Evolutionary conservation across 2,888 invertebrate genomes (phyloP), one percentile per base, ranked within the genome.

Genomic region (Hypena proboscidalis): DNA sequence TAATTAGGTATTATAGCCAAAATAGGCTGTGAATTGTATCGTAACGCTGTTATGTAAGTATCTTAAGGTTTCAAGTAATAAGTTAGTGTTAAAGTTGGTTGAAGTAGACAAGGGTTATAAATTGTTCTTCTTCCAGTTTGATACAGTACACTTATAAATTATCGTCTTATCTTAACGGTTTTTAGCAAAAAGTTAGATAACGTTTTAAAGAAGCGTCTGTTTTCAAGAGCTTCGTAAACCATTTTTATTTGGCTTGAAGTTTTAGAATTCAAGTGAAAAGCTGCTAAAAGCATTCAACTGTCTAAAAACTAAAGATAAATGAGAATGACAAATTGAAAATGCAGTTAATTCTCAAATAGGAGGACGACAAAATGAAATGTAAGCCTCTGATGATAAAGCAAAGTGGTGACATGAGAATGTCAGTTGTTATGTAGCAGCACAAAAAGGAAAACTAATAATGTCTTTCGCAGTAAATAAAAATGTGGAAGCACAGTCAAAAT

Each of bases 11-110:
- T 65, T 38, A 41, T 55, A 79, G 80, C 79, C 80, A 79, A 80
- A 69, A 64, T 64, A 55, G 75, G 77, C 80, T 82, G 81, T 82
- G 81, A 80, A 54, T 67, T 72, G 54, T 58, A 67, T 52, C 29
- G 40, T 67, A 50, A 46, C n/a, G 36, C 37, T 58, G 37, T 51
- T 52, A 48, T 36, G n/a, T 54, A 67, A 67, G 46, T 63, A 37
- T 46, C 10, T 49, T 58, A 52, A 47, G 63, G 45, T 54, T 58
- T 46, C 40, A 45, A 60, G 32, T 44, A 58, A 55, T 53, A 53
- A 57, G 38, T 50, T 61, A 45, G 48, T 55, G 25, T 47, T 50
- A 51, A 51, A 51, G 37, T 48, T 59, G 29, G 23, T 30, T 38
- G 32, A 10, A 27, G 25, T n/a, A 41, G 36, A 41, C 32, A 30